Evolutionary conservation across 2,113 vertebrate genomes (phyloP).

Genomic region (Menidia beryllina): DNA sequence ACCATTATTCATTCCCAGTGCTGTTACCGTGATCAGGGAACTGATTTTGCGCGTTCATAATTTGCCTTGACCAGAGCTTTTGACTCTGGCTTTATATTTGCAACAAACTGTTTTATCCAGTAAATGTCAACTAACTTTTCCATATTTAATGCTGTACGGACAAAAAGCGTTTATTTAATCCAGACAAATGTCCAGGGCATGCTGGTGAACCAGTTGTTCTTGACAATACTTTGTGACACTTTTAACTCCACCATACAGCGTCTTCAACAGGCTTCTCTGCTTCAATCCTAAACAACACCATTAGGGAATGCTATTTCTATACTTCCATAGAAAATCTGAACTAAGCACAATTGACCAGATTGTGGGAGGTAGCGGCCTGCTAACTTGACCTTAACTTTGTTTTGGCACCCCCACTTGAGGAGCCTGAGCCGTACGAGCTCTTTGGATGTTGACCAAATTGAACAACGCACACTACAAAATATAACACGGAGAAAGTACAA

Average conservation of each 20-base stretch:
- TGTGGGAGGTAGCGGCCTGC: slow-evolving; percentile 84
- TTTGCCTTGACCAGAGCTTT: background rate
- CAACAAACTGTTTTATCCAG: no score
- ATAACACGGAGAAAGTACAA: slow-evolving; percentile 12
- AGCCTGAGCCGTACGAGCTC: slow-evolving; percentile 87
- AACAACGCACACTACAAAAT: slow-evolving; percentile 51
- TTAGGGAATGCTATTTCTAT: background rate
- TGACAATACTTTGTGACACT: background rate
- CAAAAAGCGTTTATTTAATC: background rate
- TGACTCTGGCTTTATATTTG: background rate
- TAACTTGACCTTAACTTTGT: slow-evolving; percentile 99
- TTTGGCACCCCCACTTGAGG: slow-evolving; percentile 88
- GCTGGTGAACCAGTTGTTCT: background rate
- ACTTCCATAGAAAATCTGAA: background rate
- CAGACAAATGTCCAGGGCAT: background rate
- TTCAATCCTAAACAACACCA: background rate
- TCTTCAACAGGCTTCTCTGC: background rate
- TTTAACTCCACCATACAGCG: background rate
- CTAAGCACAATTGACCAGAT: no score
- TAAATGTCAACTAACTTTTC: no score
- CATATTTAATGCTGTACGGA: background rate
- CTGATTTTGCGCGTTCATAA: background rate
- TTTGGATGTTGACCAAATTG: slow-evolving; percentile 86
- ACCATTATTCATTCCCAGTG: no score
- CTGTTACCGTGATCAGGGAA: no score